Evolutionary conservation across 2,113 vertebrate species (phyloP).

Genomic region (Bos taurus): DNA sequence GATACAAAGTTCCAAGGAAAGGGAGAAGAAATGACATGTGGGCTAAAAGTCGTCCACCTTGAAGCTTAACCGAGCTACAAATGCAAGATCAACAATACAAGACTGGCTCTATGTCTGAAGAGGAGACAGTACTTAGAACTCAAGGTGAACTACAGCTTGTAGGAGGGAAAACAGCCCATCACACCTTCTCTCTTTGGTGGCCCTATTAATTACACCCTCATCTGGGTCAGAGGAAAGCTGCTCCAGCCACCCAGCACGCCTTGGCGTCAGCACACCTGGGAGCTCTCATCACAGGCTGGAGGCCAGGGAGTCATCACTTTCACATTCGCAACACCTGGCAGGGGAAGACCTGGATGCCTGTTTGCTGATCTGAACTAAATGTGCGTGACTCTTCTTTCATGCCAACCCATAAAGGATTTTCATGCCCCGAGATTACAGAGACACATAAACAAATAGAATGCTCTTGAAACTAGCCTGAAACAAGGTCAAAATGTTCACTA

Average conservation of each 20-base stretch:
- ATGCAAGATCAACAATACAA: neutral
- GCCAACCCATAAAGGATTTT: neutral
- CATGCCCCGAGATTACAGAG: neutral
- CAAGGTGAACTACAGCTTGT: neutral
- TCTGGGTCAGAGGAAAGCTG: neutral
- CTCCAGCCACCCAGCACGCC: neutral
- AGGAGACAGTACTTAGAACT: neutral
- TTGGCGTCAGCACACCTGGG: neutral
- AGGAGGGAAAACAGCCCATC: neutral
- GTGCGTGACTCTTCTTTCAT: neutral
- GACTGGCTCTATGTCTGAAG: neutral
- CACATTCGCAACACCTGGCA: neutral
- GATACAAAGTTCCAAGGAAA: neutral
- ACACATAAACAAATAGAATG: neutral
- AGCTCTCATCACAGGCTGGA: neutral
- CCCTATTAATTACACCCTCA: neutral
- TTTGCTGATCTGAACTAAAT: neutral
- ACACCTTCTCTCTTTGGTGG: neutral
- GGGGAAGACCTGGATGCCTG: neutral
- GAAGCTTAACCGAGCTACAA: neutral
- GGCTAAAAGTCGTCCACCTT: neutral
- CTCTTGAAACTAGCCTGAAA: neutral
- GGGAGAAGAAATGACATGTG: neutral
- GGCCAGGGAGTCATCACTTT: neutral
- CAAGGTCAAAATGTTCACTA: neutral